Conservation (phyloP, 2,797 vertebrate genomes). For the Champsocephalus gunnari region DNA sequence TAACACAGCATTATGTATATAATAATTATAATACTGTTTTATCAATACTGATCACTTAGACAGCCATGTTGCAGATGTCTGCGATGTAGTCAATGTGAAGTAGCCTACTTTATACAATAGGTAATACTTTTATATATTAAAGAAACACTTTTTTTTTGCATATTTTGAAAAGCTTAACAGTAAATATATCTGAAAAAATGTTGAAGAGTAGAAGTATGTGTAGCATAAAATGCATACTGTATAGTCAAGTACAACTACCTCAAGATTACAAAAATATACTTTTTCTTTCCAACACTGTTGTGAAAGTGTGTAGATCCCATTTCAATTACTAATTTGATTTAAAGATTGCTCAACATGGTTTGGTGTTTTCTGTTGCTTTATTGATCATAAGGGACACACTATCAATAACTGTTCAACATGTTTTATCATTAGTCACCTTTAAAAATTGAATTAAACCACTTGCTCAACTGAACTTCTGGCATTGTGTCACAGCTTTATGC, state of each 20-base stretch:
- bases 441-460: slow-evolving; percentile 4
- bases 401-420: not conserved
- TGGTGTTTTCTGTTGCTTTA: not conserved
- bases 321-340: not conserved
- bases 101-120: not conserved
- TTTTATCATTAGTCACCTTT: not conserved
- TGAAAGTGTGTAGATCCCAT: not conserved
- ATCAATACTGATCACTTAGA: not conserved
- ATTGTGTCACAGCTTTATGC: slow-evolving; percentile 6
- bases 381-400: not conserved
- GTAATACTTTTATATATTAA: not conserved
- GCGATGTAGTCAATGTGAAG: not conserved
- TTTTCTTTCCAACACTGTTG: not conserved
- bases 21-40: not conserved
- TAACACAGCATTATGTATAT: not conserved
- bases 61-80: too few species aligned
- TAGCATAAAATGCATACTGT: not conserved
- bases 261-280: not conserved
- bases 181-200: not conserved
- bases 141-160: not conserved
- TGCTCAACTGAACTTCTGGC: slow-evolving; percentile 9
- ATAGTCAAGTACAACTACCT: not conserved
- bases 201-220: not conserved
- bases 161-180: not conserved
- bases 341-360: not conserved